Evolutionary conservation across 2,888 invertebrate genomes (phyloP).

Genomic region (Cosmia pyralina): DNA sequence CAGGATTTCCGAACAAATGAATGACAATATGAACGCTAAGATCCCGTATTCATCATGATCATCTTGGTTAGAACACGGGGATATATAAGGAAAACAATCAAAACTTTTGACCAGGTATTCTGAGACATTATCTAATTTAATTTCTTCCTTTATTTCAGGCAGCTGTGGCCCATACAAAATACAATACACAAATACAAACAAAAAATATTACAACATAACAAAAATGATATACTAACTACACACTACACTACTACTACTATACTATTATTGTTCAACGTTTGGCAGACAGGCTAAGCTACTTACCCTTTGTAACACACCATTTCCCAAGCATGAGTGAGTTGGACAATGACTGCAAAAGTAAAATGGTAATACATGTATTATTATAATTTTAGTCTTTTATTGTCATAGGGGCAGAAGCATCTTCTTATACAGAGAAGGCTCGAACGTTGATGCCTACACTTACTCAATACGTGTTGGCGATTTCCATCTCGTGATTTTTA

Average conservation of each 20-base stretch:
- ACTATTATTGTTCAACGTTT: too few species aligned
- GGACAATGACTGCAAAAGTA: neutral
- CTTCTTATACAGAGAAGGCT: neutral
- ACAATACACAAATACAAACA: too few species aligned
- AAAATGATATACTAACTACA: too few species aligned
- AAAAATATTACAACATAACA: too few species aligned
- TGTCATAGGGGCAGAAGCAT: neutral
- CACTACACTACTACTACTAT: too few species aligned
- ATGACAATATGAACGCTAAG: neutral
- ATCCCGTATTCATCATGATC: neutral
- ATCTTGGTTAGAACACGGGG: neutral
- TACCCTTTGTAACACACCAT: constrained; percentile 4
- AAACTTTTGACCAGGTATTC: neutral
- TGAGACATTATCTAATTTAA: too few species aligned
- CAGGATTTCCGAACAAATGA: neutral
- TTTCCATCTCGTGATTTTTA: too few species aligned
- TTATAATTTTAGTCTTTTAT: neutral
- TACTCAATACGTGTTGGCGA: neutral
- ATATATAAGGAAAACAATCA: neutral
- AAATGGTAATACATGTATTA: neutral
- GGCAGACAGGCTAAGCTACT: neutral
- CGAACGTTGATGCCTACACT: neutral
- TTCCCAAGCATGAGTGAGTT: neutral
- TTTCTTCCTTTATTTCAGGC: too few species aligned
- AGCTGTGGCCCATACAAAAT: too few species aligned